These are phyloP conservation scores for Acanthosoma haemorrhoidale DNA, from an alignment of 2,888 invertebrate species.

Conservation along the genomic window DNA sequence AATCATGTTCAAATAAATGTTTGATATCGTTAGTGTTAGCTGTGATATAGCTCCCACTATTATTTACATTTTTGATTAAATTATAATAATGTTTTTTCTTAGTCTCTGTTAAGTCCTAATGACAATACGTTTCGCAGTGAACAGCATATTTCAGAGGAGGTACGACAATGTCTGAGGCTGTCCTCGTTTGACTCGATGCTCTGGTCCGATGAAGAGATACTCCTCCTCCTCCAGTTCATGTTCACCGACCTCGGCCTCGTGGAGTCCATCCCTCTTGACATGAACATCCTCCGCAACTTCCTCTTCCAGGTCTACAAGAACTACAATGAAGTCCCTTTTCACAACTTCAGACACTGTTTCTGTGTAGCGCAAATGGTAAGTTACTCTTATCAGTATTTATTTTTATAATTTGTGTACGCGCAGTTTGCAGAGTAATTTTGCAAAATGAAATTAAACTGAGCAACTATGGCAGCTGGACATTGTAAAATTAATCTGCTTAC, in stretches of 20 bases:
- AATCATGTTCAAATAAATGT: no score
- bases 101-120: no score
- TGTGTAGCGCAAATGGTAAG: slow-evolving; percentile 82
- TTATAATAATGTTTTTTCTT: no score
- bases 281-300: slow-evolving; percentile 63
- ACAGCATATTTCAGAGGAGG: slow-evolving; percentile 57
- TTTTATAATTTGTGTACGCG: no score
- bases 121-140: slow-evolving; percentile 57
- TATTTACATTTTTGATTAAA: no score
- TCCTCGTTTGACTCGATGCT: slow-evolving; percentile 75
- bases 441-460: no score
- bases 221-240: slow-evolving; percentile 73
- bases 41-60: no score
- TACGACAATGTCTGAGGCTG: slow-evolving; percentile 59
- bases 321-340: slow-evolving; percentile 82
- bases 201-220: slow-evolving; percentile 75
- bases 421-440: no score
- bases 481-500: no score
- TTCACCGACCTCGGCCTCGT: slow-evolving; percentile 66
- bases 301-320: slow-evolving; percentile 71
- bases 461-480: no score
- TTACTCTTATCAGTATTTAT: no score
- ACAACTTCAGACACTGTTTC: slow-evolving; percentile 81
- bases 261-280: slow-evolving; percentile 68
- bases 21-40: no score